Evolutionary conservation across 2,797 vertebrate genomes (phyloP).

Genomic region (Tarsius wallacei): DNA sequence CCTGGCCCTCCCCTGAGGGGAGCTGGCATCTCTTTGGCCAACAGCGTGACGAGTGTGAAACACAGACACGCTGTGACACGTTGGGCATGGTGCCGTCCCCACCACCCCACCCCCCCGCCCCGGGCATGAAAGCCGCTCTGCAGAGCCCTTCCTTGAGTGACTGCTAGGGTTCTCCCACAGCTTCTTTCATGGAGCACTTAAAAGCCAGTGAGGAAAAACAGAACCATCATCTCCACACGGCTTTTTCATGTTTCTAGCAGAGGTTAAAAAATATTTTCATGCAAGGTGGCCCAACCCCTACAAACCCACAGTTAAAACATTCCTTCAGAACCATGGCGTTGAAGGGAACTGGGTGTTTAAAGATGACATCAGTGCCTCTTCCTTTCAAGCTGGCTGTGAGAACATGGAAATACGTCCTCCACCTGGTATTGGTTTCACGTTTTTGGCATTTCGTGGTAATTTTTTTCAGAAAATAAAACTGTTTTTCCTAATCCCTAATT

Average conservation of each 20-base stretch:
- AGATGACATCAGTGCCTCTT: not conserved
- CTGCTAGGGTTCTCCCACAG: not conserved
- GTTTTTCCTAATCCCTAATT: not conserved
- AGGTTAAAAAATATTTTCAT: not conserved
- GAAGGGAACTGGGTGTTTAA: slow-evolving; percentile 9
- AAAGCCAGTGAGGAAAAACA: not conserved
- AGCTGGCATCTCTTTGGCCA: not conserved
- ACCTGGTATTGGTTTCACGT: not conserved
- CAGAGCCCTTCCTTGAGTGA: not conserved
- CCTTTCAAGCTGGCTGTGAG: not conserved
- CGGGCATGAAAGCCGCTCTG: not conserved
- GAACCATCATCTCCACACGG: not conserved
- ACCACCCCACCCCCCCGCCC: too few species aligned
- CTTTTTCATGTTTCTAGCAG: not conserved
- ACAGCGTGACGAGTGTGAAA: not conserved
- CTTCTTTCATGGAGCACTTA: not conserved
- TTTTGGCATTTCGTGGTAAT: not conserved
- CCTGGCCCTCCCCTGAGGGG: not conserved
- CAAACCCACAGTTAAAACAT: not conserved
- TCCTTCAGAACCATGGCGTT: not conserved
- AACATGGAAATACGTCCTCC: not conserved
- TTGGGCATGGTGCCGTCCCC: too few species aligned
- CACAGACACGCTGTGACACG: not conserved
- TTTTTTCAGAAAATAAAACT: not conserved
- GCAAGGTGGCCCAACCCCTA: not conserved